Evolutionary conservation across 2,113 vertebrate species (phyloP), one percentile per base, ranked within the genome.

Genomic region (Anser brachyrhynchus): DNA sequence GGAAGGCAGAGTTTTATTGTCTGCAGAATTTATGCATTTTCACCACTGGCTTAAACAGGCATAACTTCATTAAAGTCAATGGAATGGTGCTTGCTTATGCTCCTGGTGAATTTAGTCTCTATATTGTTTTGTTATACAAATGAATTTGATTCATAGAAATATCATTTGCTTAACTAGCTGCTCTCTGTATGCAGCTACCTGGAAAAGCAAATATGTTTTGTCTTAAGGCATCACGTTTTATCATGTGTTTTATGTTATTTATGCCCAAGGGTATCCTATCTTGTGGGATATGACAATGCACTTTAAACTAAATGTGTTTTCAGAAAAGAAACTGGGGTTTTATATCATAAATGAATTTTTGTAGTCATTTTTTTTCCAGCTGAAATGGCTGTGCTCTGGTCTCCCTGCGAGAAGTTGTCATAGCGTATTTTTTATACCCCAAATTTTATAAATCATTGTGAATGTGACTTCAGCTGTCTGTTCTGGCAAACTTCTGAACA

Each of bases 291-390:
- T 92, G 84, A 89, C 92, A 90, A 64, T 86, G 59, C 64, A 84
- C 87, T 94, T 95, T 89, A 96, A 94, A 92, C 57, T 85, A 79
- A 96, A 97, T 90, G 87, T 89, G 82, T 89, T 96, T 94, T 92
- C 78, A 66, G 79, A 89, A 76, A 92, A 91, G 80, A 93, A 54
- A 65, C 25, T n/a, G 76, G 85, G 89, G 37, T 61, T 95, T 95
- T 95, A 33, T 87, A 59, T 89, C 44, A 69, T 80, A 75, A 92
- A 93, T 93, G 35, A 90, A 73, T 93, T 95, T 94, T 89, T 92
- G 49, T 72, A 92, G 69, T 46, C 16, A 35, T 14, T 76, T 91
- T 84, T 89, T 84, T 89, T 64, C 23, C 28, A 72, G 22, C 70
- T 62, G 52, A 89, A 90, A 89, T 75, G 46, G 37, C 61, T 93